phyloP scores from a whole-genome alignment of 2,113 vertebrate genomes.

The Ifrita kowaldi region DNA sequence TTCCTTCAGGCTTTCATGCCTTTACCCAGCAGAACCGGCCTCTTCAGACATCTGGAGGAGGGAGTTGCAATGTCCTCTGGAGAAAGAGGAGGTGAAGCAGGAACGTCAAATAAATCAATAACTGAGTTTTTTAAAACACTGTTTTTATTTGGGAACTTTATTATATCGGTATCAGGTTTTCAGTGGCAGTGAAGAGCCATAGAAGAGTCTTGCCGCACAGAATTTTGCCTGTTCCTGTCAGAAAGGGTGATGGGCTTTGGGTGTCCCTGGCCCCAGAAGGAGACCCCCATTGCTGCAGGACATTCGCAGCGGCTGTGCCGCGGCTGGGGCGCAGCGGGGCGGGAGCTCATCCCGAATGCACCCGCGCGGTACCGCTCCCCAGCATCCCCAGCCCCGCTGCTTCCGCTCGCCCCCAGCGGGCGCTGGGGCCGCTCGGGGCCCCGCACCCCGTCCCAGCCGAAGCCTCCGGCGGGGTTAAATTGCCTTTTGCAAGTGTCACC shows the following conservation, averaged over 20 bases:
- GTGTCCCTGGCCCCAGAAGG: not conserved
- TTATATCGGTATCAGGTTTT: not conserved
- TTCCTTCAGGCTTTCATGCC: not conserved
- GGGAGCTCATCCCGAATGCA: not conserved
- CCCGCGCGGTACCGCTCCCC: not conserved
- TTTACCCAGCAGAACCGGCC: not conserved
- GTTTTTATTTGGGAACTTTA: not conserved
- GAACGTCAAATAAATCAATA: not conserved
- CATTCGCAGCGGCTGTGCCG: not conserved
- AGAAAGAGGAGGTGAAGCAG: not conserved
- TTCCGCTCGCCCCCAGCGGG: not conserved
- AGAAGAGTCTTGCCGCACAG: accelerated
- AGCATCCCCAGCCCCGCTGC: not conserved
- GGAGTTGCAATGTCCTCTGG: not conserved
- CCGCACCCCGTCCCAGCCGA: not conserved
- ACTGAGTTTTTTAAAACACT: not conserved
- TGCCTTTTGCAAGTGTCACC: too few relatives aligned
- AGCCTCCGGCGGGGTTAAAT: not conserved
- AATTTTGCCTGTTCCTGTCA: not conserved
- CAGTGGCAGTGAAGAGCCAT: not conserved
- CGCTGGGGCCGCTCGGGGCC: too few relatives aligned
- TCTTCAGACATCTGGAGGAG: not conserved
- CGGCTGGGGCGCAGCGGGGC: not conserved
- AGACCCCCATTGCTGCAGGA: not conserved
- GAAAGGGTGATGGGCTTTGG: accelerated